phyloP scores from a whole-genome alignment of 1,140 invertebrate genomes.

The Dysdera silvatica region DNA sequence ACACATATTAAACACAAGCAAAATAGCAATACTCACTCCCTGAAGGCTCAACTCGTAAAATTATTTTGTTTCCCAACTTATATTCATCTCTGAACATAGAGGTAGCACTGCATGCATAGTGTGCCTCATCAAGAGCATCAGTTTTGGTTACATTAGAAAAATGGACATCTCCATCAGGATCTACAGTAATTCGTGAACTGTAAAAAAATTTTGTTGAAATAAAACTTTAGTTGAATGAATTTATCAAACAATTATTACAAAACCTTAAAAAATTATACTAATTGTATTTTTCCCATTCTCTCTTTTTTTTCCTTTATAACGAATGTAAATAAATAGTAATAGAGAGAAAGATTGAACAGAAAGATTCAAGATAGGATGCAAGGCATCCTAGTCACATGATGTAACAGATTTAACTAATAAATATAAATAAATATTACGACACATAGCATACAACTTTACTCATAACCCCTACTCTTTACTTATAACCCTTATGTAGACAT shows the following conservation, averaged over 20 bases:
- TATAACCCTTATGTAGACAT: no score
- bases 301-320: not conserved
- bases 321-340: not conserved
- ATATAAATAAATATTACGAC: no score
- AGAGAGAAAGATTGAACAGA: not conserved
- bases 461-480: no score
- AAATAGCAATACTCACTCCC: slow-evolving; percentile 49
- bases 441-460: no score
- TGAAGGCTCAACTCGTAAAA: slow-evolving; percentile 66
- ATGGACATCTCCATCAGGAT: slow-evolving; percentile 87
- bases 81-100: slow-evolving; percentile 62
- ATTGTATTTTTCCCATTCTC: not conserved
- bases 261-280: not conserved
- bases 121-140: slow-evolving; percentile 66
- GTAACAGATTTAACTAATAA: no score
- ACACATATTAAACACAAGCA: no score
- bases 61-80: slow-evolving; percentile 72
- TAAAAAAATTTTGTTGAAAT: not conserved
- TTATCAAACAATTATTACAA: no score
- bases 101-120: slow-evolving; percentile 81
- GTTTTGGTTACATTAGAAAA: slow-evolving; percentile 82
- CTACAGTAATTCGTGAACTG: slow-evolving; percentile 75
- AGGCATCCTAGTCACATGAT: no score
- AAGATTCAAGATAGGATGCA: not conserved
- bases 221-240: not conserved